Evolutionary conservation across 64 coral and sea anemone genomes (phyloP).

Genomic region (Montipora cactus): DNA sequence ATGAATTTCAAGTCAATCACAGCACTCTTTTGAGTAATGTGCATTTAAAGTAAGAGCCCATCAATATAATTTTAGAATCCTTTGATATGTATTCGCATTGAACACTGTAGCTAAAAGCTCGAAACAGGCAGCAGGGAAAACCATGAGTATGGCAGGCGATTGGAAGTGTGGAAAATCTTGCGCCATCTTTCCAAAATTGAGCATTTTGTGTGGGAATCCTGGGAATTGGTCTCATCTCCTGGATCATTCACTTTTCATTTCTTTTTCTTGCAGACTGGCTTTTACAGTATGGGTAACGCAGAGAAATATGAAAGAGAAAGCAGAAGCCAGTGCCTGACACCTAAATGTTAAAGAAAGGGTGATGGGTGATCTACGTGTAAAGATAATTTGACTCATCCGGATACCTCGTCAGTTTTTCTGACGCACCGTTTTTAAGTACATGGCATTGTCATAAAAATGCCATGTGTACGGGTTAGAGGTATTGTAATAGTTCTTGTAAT

Average conservation of each 20-base stretch:
- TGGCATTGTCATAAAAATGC: neutral
- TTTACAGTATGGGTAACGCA: conserved; percentile 66
- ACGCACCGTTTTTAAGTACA: neutral
- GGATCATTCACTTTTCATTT: neutral
- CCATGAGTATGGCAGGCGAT: too few relatives aligned
- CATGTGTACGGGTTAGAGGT: neutral
- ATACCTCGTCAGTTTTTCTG: neutral
- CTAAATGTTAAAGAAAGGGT: too few relatives aligned
- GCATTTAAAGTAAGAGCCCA: too few relatives aligned
- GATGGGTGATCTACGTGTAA: neutral
- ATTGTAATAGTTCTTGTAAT: conserved; percentile 33
- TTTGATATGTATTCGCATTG: too few relatives aligned
- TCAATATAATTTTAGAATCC: too few relatives aligned
- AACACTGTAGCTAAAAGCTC: too few relatives aligned
- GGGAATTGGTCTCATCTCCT: neutral
- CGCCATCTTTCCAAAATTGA: too few relatives aligned
- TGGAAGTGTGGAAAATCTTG: too few relatives aligned
- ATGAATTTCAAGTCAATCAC: too few relatives aligned
- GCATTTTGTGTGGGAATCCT: neutral
- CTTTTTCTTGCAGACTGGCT: conserved; percentile 27
- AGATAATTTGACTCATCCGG: neutral
- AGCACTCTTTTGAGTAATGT: too few relatives aligned
- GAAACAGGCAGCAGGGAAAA: too few relatives aligned
- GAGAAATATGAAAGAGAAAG: conserved; percentile 28
- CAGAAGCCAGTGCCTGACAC: conserved; percentile 22